phyloP scores from a whole-genome alignment of 2,113 vertebrate genomes.

The Plectropomus leopardus region DNA sequence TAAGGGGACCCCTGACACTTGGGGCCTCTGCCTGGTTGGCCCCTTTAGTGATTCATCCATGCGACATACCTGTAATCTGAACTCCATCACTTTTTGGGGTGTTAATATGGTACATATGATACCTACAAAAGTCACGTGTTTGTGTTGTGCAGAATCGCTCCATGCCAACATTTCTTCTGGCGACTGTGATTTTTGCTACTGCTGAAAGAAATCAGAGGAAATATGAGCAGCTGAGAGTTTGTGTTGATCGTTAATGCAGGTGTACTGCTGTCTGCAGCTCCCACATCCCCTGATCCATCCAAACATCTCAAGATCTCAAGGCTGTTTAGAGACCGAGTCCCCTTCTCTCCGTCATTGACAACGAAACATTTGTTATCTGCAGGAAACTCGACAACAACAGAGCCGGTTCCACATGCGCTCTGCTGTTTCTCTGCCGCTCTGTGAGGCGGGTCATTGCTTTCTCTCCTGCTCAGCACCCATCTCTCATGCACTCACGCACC shows the following conservation, averaged over 20 bases:
- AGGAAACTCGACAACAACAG: background rate
- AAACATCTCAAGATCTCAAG: background rate
- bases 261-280: background rate
- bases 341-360: no score
- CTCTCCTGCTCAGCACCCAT: background rate
- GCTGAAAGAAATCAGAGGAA: background rate
- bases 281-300: background rate
- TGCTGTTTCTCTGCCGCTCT: background rate
- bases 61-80: no score
- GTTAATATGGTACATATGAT: no score
- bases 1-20: no score
- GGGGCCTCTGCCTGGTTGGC: no score
- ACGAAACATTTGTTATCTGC: background rate
- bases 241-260: background rate
- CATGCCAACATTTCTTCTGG: no score
- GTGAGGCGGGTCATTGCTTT: background rate
- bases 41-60: no score
- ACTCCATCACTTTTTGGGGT: no score
- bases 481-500: background rate
- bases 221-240: background rate
- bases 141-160: no score
- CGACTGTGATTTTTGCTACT: background rate
- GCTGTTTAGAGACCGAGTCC: background rate
- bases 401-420: background rate
- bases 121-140: no score